A percentile compares a stretch with the other conserved stretches of the same genome.
These are phyloP conservation scores for Ascaphus truei DNA, from an alignment of 2,113 vertebrate genomes.

Conservation along the genomic window DNA sequence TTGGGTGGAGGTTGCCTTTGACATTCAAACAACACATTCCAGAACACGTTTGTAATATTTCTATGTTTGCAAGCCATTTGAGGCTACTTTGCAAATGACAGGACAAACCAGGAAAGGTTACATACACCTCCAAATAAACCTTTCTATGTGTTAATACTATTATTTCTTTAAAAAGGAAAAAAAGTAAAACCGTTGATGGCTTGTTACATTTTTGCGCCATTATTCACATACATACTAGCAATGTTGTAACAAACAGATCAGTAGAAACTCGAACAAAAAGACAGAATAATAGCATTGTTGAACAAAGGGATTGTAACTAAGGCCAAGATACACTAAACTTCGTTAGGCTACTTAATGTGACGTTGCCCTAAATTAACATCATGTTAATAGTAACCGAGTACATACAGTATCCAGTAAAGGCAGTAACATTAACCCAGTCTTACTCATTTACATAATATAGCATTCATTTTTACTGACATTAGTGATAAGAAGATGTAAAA, in stretches of 20 bases:
- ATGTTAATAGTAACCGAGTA: too few relatives aligned
- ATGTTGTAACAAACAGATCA: neutral
- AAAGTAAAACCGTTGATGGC: neutral
- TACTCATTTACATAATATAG: too few relatives aligned
- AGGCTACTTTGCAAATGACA: conserved; percentile 9
- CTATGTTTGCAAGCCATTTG: conserved; percentile 3
- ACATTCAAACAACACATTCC: neutral
- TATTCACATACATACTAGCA: neutral
- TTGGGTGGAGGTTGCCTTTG: neutral
- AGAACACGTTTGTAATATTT: neutral
- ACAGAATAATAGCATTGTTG: too few relatives aligned
- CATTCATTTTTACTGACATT: too few relatives aligned
- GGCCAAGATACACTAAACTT: too few relatives aligned
- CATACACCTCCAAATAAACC: neutral
- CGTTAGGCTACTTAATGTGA: too few relatives aligned
- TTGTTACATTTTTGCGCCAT: neutral
- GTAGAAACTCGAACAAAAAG: neutral
- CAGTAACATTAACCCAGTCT: too few relatives aligned
- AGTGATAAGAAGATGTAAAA: too few relatives aligned
- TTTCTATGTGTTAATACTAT: neutral
- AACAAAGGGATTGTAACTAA: too few relatives aligned
- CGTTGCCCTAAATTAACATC: too few relatives aligned
- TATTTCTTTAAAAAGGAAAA: neutral
- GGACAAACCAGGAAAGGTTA: conserved; percentile 17
- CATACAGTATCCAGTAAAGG: too few relatives aligned